These are phyloP conservation scores for Eptatretus burgeri DNA, from an alignment of 2,113 vertebrate species.

Conservation along the genomic window DNA sequence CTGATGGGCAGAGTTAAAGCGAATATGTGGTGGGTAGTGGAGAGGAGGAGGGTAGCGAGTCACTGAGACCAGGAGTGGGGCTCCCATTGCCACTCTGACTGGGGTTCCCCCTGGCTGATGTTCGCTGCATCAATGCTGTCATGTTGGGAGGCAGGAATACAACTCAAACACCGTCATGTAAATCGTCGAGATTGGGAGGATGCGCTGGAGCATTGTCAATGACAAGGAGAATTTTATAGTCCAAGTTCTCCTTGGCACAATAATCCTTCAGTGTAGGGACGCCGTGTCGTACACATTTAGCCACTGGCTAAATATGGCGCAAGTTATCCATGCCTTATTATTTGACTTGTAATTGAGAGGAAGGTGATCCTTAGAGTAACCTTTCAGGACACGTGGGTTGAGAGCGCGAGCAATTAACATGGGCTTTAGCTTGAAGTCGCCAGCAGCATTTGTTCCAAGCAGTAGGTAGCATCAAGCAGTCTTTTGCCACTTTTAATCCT, in stretches of 20 bases:
- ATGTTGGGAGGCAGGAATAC: neutral
- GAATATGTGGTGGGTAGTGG: too few species aligned
- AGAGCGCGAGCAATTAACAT: neutral
- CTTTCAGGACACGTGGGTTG: constrained; percentile 1
- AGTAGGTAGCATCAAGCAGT: neutral
- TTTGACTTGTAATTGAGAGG: neutral
- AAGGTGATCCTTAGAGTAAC: neutral
- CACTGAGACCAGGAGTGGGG: too few species aligned
- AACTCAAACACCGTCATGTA: neutral
- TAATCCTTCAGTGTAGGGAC: neutral
- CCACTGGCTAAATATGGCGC: neutral
- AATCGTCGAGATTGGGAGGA: neutral
- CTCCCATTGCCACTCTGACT: too few species aligned
- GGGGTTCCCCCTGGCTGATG: too few species aligned
- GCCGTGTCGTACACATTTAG: neutral
- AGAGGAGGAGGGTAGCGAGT: too few species aligned
- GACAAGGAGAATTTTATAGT: neutral
- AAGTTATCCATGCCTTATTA: neutral
- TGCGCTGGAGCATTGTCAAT: neutral
- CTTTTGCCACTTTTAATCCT: neutral
- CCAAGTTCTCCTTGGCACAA: neutral
- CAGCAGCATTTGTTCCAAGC: neutral
- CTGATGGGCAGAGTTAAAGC: too few species aligned
- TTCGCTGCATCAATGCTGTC: neutral
- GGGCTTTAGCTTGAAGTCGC: neutral